Evolutionary conservation across 1,140 invertebrate genomes (phyloP).

Genomic region (Drosophila insularis): DNA sequence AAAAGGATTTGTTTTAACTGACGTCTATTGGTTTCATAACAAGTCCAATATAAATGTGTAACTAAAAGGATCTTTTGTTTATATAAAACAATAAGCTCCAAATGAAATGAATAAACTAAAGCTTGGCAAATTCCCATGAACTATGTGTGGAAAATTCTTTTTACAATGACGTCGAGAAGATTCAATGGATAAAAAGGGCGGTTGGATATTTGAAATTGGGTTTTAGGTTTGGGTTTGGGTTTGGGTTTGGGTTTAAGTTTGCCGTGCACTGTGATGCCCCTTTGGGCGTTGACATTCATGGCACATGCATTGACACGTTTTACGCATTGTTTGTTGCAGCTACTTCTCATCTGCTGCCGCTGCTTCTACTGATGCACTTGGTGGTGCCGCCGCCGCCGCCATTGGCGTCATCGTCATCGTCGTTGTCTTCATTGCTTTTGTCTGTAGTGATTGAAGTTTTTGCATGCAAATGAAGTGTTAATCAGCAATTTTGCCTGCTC

Average conservation of each 20-base stretch:
- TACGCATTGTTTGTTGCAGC: slow-evolving; percentile 36
- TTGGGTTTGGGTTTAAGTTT: neutral
- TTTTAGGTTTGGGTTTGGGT: neutral
- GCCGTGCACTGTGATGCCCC: neutral
- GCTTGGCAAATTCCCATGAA: slow-evolving; percentile 4
- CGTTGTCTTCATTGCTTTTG: slow-evolving; percentile 20
- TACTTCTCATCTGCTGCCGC: neutral
- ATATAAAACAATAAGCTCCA: neutral
- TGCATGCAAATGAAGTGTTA: slow-evolving; percentile 56
- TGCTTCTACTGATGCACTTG: neutral
- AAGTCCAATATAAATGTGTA: neutral
- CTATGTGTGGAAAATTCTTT: slow-evolving; percentile 21
- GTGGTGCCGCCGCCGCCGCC: neutral
- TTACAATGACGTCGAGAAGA: neutral
- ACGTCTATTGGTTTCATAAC: no score
- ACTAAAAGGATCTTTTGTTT: neutral
- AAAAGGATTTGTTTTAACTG: no score
- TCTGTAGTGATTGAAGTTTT: slow-evolving; percentile 40
- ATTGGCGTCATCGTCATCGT: neutral
- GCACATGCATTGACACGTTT: slow-evolving; percentile 53
- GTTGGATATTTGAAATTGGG: neutral
- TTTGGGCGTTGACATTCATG: slow-evolving; percentile 46
- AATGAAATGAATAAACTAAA: slow-evolving; percentile 1
- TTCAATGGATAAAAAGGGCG: neutral
- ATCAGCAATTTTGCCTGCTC: slow-evolving; percentile 26